Evolutionary conservation across 2,888 invertebrate genomes (phyloP), one percentile per base, ranked within the genome.

Genomic region (Drosophila gaucha): DNA sequence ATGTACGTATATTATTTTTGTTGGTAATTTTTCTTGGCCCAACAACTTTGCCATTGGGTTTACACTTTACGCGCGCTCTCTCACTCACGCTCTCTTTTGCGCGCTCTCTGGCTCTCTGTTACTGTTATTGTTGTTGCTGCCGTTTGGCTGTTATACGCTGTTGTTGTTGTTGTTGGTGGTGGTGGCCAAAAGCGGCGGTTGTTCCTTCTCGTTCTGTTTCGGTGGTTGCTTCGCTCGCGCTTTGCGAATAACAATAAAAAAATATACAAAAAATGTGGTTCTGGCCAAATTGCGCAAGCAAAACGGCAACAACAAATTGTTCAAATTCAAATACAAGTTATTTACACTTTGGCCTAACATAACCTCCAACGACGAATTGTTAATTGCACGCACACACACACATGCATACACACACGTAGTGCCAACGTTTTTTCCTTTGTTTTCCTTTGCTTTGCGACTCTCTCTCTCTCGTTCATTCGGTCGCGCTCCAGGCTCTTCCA

Each of bases 341-440:
- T 72, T 76, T 66, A 76, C 72, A 76, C 51, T 59, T 52, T 39
- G 44, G 51, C 54, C 52, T 26, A 66, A 73, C 74, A 67, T 74
- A 77, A 74, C 68, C 67, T 73, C 41, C 38, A 72, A 56, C 70
- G 56, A 51, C 30, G 35, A 60, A 60, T 55, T 71, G 72, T 49
- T 55, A 65, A 49, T 62, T 68, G 70, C 63, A 52, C 46, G 36
- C 33, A 46, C 67, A 46, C 57, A 69, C 76, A 51, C 62, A 50
- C 55, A 49, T 41, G 47, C 66, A 39, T 55, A 59, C 60, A 79
- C 36, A 16, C 50, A 18, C 33, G 9, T 9, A 26, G 26, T 30
- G 43, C 14, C 38, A 14, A 39, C 64, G 46, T 78, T 75, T 70
- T 38, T 72, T 72, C 63, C 76, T 71, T 79, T 76, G 73, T 80